Base-by-base conservation (phyloP, 2,888 invertebrate genomes). In the Heliconius erato region DNA sequence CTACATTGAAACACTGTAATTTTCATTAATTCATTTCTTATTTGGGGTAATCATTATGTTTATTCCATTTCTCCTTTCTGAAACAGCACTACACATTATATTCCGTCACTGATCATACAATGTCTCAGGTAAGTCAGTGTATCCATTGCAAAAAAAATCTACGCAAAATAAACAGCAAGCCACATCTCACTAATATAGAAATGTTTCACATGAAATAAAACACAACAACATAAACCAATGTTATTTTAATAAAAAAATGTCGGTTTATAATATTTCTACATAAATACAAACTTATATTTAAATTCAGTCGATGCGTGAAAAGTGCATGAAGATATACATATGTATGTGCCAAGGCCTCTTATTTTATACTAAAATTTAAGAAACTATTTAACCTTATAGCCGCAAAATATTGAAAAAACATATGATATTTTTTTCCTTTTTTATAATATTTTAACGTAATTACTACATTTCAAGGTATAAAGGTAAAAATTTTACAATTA, bases 221-320 rank as follows among this genome's bases (percentile, higher is more conserved):
- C n/a, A 76, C 63, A 63, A 11, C n/a, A n/a, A 63, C 40, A 16
- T 19, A 35, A 76, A 63, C 76, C n/a, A 63, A 63, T 76, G 63
- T 40, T 26, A 59, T 76, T 76, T 76, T 76, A 63, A 76, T 76
- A 76, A 76, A 76, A 40, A 76, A 63, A 32, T 16, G 35, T 78
- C 23, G 9, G 67, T 67, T 44, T 0, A 91, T 91, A 0, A 90
- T 88, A 88, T 91, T 91, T 63, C 86, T 40, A 84, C 49, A 85
- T 79, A 59, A 90, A 89, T 86, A 76, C 59, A 40, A 79, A 67
- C 80, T 80, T 77, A 80, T 26, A 67, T 40, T 82, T 74, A 82
- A 54, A 76, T 65, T 82, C 82, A 82, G 80, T 82, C 82, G 72
- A 82, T 67, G 76, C 72, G 72, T 59, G 74, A 76, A 69, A 80